Percentiles rank a stretch among this genome's conserved stretches.
phyloP scores from a whole-genome alignment of 2,113 vertebrate genomes.

The Tympanuchus pallidicinctus region DNA sequence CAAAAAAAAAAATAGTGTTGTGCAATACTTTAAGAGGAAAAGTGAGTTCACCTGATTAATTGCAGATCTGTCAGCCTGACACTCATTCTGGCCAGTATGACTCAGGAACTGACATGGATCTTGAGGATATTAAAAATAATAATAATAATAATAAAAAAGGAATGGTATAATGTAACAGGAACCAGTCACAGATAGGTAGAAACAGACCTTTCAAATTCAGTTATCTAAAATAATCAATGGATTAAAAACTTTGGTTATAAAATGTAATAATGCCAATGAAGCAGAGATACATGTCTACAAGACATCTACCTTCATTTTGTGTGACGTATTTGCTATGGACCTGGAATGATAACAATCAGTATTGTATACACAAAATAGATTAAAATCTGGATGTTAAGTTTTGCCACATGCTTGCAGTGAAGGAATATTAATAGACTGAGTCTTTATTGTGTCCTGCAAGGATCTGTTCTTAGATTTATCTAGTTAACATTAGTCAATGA shows the following conservation, averaged over 20 bases:
- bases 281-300: background rate
- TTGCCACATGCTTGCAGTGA: background rate
- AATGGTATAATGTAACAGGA: background rate
- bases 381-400: background rate
- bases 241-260: background rate
- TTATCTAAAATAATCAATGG: background rate
- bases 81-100: background rate
- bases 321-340: background rate
- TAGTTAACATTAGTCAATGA: conserved; percentile 37
- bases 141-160: background rate
- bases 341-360: background rate
- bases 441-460: background rate
- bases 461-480: conserved; percentile 11
- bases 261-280: background rate
- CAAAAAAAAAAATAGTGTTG: background rate
- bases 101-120: background rate
- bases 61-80: background rate
- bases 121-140: background rate
- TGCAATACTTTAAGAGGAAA: background rate
- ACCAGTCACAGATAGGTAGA: background rate
- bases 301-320: background rate
- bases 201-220: background rate
- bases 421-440: background rate
- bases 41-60: background rate
- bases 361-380: background rate